Conservation (phyloP, 2,113 vertebrate species). For the Sorex fumeus region DNA sequence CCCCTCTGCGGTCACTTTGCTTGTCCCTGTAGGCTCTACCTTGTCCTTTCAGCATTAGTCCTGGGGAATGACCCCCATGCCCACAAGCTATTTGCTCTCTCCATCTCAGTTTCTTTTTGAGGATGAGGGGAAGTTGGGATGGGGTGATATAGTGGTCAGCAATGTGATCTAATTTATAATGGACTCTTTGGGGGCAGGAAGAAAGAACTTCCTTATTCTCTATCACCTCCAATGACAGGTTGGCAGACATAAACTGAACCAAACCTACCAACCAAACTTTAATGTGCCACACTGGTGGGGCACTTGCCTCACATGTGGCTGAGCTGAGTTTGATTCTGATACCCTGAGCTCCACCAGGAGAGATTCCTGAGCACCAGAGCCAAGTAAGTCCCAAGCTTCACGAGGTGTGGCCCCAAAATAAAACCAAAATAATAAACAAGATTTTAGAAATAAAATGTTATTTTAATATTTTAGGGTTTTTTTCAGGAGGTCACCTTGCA, state of each 20-base stretch:
- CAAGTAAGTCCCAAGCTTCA: too few relatives aligned
- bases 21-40: not conserved
- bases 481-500: not conserved
- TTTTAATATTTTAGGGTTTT: not conserved
- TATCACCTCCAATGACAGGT: not conserved
- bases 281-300: too few relatives aligned
- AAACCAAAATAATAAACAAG: not conserved
- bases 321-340: too few relatives aligned
- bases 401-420: too few relatives aligned
- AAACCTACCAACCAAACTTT: too few relatives aligned
- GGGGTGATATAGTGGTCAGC: not conserved
- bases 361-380: too few relatives aligned
- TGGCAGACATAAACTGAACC: not conserved
- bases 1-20: not conserved
- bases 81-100: not conserved
- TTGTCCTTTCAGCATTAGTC: not conserved
- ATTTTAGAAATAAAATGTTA: not conserved
- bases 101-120: not conserved
- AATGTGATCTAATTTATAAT: not conserved
- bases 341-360: too few relatives aligned
- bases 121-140: not conserved
- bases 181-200: not conserved
- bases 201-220: not conserved
- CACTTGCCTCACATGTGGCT: too few relatives aligned
- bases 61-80: not conserved